Base-by-base conservation (phyloP, 2,888 invertebrate species). In the Loripinus fragilis region DNA sequence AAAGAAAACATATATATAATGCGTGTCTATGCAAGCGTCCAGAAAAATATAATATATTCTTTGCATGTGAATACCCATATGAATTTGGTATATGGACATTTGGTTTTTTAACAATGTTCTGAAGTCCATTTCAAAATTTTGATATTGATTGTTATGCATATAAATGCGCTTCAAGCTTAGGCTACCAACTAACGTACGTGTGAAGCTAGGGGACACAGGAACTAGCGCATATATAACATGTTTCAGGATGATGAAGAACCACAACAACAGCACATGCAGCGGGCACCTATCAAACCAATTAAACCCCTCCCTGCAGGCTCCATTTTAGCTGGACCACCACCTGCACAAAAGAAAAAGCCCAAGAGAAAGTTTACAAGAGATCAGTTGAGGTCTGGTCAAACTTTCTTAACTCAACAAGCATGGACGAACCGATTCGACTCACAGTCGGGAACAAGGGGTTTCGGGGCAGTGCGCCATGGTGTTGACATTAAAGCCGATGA, bases 341-440 rank as follows among this genome's bases (percentile, higher is more conserved):
- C 20, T n/a, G 33, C 33, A 3, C 30, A 8, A 2, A 60, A 60
- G 60, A 60, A 73, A 55, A 76, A 76, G 60, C 71, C 71, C 60
- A 80, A 78, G 74, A 80, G 78, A 67, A 75, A 60, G 33, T 83
- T 76, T 67, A 76, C 78, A n/a, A 70, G 55, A 65, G 78, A 78
- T 55, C 83, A 83, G 71, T 73, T 83, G n/a, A 78, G 80, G 38
- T 80, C 83, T 15, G 71, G 80, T 41, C 83, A 83, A 71, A 80
- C 80, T 0, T 28, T 83, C 8, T 72, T 83, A 3, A 80, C 83
- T 0, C 80, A 81, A 69, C 93, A 93, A 78, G 88, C 91, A 17
- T 93, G 93, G 38, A 91, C 91, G 41, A 93, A 93, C 86, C 92
- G 92, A 75, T 89, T 87, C 55, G 93, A 92, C 50, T 90, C 90